Base-by-base conservation (phyloP, 2,797 vertebrate genomes). In the Rhadinocentrus ornatus region DNA sequence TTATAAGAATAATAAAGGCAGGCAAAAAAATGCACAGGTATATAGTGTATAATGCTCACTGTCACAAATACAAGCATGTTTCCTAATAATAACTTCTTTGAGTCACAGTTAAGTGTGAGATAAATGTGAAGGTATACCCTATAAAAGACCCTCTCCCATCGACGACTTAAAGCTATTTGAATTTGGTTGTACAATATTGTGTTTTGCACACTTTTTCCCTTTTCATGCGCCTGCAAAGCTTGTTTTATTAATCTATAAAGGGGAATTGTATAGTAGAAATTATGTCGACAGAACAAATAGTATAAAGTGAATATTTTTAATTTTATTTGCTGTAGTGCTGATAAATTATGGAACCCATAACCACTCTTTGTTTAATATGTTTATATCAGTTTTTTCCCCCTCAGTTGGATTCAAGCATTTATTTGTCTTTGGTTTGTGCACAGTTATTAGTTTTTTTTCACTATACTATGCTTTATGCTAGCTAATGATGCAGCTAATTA, bases 181-280 rank as follows among this genome's bases (percentile, higher is more conserved):
- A 10, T 85, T 84, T 75, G 56, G 57, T 78, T 59, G 61, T 61
- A 67, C 75, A 76, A 73, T 83, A 73, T 71, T 76, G 64, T 78
- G 59, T 81, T 89, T 82, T 86, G 70, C 76, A 85, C 68, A 60
- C 78, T 82, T 77, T 82, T 60, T 74, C 75, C 74, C 63, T 75
- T 74, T 57, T 75, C 54, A 57, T 67, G 59, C 67, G 63, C 64
- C 32, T 68, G 54, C 74, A 61, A 73, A 71, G 31, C 54, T 84
- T 77, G 61, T 73, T 54, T 58, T 66, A 74, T 62, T 48, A 74
- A 52, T 41, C 34, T 35, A 20, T 76, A 41, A 62, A 58, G 44
- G 27, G 55, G 15, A 73, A 22, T 11, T 61, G 12, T 65, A 58
- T 63, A 59, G 57, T 73, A 62, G 52, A 85, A 75, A 76, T 73